Conservation (phyloP, 2,113 vertebrate species). For the Nymphicus hollandicus region DNA sequence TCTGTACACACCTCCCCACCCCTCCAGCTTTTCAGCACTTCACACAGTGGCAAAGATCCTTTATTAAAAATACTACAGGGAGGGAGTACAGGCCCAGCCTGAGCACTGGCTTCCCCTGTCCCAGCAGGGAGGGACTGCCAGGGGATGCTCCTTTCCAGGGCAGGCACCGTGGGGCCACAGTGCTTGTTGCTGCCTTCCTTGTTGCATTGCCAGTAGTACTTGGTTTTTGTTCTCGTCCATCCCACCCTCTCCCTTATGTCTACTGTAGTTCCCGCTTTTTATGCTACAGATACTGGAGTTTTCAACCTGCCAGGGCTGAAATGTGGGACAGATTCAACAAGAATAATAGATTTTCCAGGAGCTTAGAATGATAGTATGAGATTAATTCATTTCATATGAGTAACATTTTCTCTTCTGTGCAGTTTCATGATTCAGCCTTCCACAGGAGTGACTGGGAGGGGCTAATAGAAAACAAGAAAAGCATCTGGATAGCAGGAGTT, state of each 20-base stretch:
- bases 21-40: slow-evolving; percentile 38
- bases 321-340: slow-evolving; percentile 51
- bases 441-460: slow-evolving; percentile 49
- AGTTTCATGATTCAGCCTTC: slow-evolving; percentile 52
- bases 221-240: neutral
- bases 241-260: slow-evolving; percentile 1
- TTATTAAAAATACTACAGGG: neutral
- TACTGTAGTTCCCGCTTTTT: neutral
- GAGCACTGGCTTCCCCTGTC: neutral
- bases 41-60: slow-evolving; percentile 24
- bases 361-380: slow-evolving; percentile 35
- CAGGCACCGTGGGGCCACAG: rapidly evolving
- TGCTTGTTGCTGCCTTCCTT: neutral
- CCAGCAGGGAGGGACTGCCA: neutral
- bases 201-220: neutral
- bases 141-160: neutral
- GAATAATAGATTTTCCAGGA: slow-evolving; percentile 46
- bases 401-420: slow-evolving; percentile 54
- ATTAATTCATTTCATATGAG: slow-evolving; percentile 56
- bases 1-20: neutral
- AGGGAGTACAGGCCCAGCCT: neutral
- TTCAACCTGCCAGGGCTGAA: slow-evolving; percentile 48
- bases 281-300: neutral
- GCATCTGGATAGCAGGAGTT: slow-evolving; percentile 54
- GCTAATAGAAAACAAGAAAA: slow-evolving; percentile 48